A percentile compares a stretch with the other conserved stretches of the same genome.
Evolutionary conservation across 2,888 invertebrate species (phyloP).

Genomic region (Coenonympha glycerion): DNA sequence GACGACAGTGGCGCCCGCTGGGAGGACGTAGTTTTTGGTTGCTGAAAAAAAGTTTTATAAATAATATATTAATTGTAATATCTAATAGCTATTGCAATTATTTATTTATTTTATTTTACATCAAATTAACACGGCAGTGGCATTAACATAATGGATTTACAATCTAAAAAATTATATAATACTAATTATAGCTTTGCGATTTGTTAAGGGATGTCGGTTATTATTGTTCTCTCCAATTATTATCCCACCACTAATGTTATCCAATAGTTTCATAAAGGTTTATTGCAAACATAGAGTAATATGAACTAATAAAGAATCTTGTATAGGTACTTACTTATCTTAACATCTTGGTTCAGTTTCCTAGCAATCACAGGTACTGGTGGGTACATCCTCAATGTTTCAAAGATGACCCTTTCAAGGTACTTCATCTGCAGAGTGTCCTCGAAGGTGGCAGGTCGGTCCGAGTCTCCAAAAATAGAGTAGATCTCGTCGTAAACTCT

Average conservation of each 20-base stretch:
- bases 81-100: too few species aligned
- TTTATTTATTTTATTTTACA: too few species aligned
- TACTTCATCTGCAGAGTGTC: constrained; percentile 89
- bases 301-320: not conserved
- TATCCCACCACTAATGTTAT: too few species aligned
- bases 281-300: too few species aligned
- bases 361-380: constrained; percentile 87
- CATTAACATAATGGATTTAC: too few species aligned
- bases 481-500: constrained; percentile 84
- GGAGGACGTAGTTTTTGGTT: constrained; percentile 79
- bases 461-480: constrained; percentile 85
- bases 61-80: not conserved
- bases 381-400: constrained; percentile 85
- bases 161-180: too few species aligned
- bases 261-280: too few species aligned
- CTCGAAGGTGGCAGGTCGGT: constrained; percentile 83
- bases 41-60: constrained; percentile 48
- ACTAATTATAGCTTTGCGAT: too few species aligned
- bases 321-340: constrained; percentile 69
- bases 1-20: constrained; percentile 82
- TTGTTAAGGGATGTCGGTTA: too few species aligned
- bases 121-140: too few species aligned
- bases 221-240: too few species aligned
- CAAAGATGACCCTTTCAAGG: constrained; percentile 85
- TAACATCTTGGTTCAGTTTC: constrained; percentile 80